Evolutionary conservation across 2,888 invertebrate genomes (phyloP), one percentile per base, ranked within the genome.

Genomic region (Tinea trinotella): DNA sequence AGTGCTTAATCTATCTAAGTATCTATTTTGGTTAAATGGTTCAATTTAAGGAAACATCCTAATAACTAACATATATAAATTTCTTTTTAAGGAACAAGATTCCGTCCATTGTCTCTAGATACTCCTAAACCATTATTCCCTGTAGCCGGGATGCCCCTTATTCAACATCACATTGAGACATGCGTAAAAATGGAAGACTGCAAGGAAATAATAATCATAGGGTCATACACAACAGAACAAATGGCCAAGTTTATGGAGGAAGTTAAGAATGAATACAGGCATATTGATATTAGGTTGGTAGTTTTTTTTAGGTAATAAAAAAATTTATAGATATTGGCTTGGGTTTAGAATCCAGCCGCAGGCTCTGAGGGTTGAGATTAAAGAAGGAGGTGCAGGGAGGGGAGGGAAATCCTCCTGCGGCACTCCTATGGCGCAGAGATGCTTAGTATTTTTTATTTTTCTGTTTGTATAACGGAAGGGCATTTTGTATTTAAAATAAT

Each of bases 61-160:
- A 44, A 12, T 10, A n/a, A 13, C 10, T n/a, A 7, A 6, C 6
- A 6, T 10, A 30, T 30, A 9, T 30, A n/a, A 4, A 30, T 10
- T 2, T 40, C 7, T 20, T 2, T 34, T 53, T 35, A 72, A 98
- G 99, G 99, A 1, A 99, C 99, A 6, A 89, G 99, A 54, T 99
- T 99, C 77, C 92, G 99, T 0, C 99, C 99, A 0, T 85, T 99
- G 2, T 98, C 98, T 0, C 82, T 99, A 57, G 98, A 99, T 71
- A 92, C 95, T n/a, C 98, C 99, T 0, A 99, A 99, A 75, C 99
- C 99, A 0, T 75, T 99, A 12, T 99, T 99, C 76, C 98, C 98
- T 0, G 93, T 99, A 10, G 99, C 98, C 53, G 99, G 99, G 0
- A 83, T 96, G 36, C 98, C 99, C 0, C 89, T 99, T 58, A 95